A percentile compares a stretch with the other conserved stretches of the same genome.
phyloP scores from a whole-genome alignment of 2,113 vertebrate genomes.

The Eurypyga helias region DNA sequence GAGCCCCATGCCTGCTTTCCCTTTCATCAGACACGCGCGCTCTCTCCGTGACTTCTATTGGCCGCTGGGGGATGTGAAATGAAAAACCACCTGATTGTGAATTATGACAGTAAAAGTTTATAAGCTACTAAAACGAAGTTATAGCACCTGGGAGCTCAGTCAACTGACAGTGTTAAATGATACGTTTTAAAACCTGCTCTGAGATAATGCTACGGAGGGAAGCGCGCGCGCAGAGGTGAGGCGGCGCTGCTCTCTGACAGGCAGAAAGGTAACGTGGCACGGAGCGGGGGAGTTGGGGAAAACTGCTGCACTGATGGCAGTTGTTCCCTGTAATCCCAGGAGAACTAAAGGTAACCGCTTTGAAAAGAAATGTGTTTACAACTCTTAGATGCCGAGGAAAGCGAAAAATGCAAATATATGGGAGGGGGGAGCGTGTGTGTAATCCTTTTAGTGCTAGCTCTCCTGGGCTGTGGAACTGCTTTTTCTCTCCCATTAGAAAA shows the following conservation, averaged over 20 bases:
- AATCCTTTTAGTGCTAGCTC: not conserved
- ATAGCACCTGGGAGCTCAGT: slow-evolving; percentile 75
- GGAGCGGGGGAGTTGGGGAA: not conserved
- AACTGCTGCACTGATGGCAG: not conserved
- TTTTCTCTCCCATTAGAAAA: not conserved
- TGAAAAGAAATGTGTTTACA: not conserved
- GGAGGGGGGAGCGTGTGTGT: fast-evolving
- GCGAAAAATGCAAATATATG: not conserved
- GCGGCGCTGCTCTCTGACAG: not conserved
- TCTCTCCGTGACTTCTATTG: slow-evolving; percentile 13
- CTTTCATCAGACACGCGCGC: not conserved
- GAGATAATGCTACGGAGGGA: not conserved
- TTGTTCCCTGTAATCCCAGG: not conserved
- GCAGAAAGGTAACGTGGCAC: not conserved
- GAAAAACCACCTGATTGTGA: slow-evolving; percentile 72
- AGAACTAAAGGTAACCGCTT: not conserved
- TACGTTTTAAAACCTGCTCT: slow-evolving; percentile 58
- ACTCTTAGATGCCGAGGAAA: not conserved
- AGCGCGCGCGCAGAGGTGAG: not conserved
- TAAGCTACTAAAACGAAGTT: slow-evolving; percentile 79
- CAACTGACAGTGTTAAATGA: slow-evolving; percentile 64
- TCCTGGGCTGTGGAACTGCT: not conserved
- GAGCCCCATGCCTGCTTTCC: not conserved
- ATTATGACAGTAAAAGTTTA: slow-evolving; percentile 80
- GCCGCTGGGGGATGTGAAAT: slow-evolving; percentile 59